A percentile compares a stretch with the other conserved stretches of the same genome.
These are phyloP conservation scores for Phalacrocorax carbo DNA, from an alignment of 2,113 vertebrate genomes.

Conservation along the genomic window DNA sequence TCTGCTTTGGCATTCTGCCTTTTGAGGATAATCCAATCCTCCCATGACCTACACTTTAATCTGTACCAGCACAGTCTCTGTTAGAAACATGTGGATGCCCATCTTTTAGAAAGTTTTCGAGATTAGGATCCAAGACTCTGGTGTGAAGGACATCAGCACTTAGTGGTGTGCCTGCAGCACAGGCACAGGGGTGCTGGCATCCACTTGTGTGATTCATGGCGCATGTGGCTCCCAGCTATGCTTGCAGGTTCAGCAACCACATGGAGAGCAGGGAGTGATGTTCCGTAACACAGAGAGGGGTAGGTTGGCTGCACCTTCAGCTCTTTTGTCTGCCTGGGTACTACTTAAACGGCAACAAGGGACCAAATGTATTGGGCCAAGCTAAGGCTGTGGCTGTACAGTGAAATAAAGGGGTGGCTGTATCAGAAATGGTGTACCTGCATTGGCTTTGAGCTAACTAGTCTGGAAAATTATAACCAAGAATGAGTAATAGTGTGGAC, in stretches of 20 bases:
- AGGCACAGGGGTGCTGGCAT: background rate
- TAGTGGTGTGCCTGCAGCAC: background rate
- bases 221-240: background rate
- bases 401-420: background rate
- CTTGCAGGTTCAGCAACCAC: background rate
- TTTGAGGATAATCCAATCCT: background rate
- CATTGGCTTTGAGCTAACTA: background rate
- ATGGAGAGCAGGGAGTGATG: background rate
- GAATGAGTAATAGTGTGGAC: background rate
- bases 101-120: background rate
- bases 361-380: background rate
- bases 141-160: background rate
- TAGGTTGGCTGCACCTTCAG: background rate
- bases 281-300: no score
- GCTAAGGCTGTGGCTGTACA: background rate
- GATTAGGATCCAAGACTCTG: background rate
- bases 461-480: background rate
- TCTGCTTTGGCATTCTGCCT: background rate
- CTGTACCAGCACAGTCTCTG: background rate
- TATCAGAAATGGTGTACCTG: background rate
- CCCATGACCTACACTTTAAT: background rate
- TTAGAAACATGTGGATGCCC: background rate
- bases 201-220: accelerated
- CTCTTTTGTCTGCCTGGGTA: background rate
- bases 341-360: background rate